Percentiles rank a stretch among this genome's conserved stretches.
These are phyloP conservation scores for Pedicia rivosa DNA, from an alignment of 2,888 invertebrate genomes.

Conservation along the genomic window DNA sequence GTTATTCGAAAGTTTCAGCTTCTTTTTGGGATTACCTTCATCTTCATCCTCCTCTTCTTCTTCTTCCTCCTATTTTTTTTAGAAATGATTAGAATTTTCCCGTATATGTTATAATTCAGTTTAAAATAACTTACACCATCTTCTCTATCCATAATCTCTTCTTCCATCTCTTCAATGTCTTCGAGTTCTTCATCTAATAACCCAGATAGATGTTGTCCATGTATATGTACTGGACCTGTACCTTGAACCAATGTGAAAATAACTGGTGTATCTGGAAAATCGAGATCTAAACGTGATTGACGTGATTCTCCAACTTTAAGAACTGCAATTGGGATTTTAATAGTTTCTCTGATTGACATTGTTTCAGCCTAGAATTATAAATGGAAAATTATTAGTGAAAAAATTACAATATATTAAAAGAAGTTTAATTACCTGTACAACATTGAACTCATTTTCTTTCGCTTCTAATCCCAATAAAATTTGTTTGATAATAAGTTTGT, in stretches of 20 bases:
- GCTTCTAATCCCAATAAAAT: conserved; percentile 58
- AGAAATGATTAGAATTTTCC: too few relatives aligned
- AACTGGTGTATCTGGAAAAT: conserved; percentile 64
- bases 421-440: conserved; percentile 42
- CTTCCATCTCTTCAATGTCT: conserved; percentile 35
- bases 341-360: conserved; percentile 56
- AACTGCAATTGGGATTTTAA: conserved; percentile 59
- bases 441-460: conserved; percentile 50
- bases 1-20: too few relatives aligned
- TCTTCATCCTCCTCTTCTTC: too few relatives aligned
- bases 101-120: too few relatives aligned
- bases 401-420: too few relatives aligned
- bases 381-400: too few relatives aligned
- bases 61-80: too few relatives aligned
- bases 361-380: conserved; percentile 40
- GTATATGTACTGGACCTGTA: conserved; percentile 56
- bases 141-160: conserved; percentile 55
- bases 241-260: conserved; percentile 52
- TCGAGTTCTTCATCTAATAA: conserved; percentile 31
- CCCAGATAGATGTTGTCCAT: conserved; percentile 60
- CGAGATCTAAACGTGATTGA: conserved; percentile 53
- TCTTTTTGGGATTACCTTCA: conserved; percentile 18
- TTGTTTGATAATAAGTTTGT: conserved; percentile 56
- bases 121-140: conserved; percentile 49
- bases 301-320: conserved; percentile 51